A percentile compares a stretch with the other conserved stretches of the same genome.
phyloP scores from a whole-genome alignment of 2,888 invertebrate species.

The Crocallis elinguaria region DNA sequence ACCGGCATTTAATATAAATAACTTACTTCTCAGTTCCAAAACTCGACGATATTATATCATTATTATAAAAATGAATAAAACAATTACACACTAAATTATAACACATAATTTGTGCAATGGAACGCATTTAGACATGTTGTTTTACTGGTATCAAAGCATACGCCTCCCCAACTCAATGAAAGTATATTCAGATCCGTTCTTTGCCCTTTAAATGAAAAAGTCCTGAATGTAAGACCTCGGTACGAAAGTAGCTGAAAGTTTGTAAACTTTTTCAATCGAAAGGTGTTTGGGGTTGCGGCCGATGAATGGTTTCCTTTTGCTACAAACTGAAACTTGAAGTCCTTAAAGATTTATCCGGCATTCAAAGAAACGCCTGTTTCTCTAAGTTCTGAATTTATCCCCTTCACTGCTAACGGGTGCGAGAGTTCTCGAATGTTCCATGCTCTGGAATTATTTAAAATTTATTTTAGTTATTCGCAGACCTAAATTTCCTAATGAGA shows the following conservation, averaged over 20 bases:
- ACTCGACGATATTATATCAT: too few relatives aligned
- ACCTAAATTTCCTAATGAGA: too few relatives aligned
- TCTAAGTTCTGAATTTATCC: background rate
- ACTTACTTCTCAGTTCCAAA: too few relatives aligned
- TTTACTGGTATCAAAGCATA: too few relatives aligned
- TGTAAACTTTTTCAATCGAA: slow-evolving; percentile 28
- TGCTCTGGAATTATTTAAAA: slow-evolving; percentile 1
- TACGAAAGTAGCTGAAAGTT: slow-evolving; percentile 19
- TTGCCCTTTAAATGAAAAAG: slow-evolving; percentile 9
- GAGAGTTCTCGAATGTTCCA: slow-evolving; percentile 2
- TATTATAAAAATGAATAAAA: too few relatives aligned
- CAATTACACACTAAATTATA: too few relatives aligned
- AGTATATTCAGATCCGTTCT: slow-evolving; percentile 4
- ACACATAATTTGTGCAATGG: too few relatives aligned
- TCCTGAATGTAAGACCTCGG: slow-evolving; percentile 9
- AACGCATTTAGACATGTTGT: too few relatives aligned
- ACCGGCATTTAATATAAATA: too few relatives aligned
- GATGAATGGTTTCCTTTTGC: slow-evolving; percentile 18
- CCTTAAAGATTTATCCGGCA: slow-evolving; percentile 11
- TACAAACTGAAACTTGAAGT: slow-evolving; percentile 7
- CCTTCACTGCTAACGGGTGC: background rate
- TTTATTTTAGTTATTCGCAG: too few relatives aligned
- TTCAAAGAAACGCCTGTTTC: slow-evolving; percentile 12
- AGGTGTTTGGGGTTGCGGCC: slow-evolving; percentile 26
- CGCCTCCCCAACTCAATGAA: slow-evolving; percentile 3